A percentile compares a stretch with the other conserved stretches of the same genome.
These are phyloP conservation scores for Agelaius phoeniceus DNA, from an alignment of 2,113 vertebrate genomes.

Conservation along the genomic window DNA sequence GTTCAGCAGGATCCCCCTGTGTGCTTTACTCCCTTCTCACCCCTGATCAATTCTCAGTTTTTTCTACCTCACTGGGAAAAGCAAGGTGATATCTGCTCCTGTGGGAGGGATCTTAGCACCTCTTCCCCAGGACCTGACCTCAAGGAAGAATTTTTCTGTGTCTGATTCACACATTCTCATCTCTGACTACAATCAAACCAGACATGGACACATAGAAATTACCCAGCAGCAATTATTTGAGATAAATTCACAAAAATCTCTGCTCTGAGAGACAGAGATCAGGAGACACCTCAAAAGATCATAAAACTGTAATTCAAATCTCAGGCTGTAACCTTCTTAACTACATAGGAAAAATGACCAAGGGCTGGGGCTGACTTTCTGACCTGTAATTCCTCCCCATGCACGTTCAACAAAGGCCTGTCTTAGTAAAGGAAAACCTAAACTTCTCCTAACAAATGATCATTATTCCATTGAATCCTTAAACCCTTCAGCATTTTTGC, in stretches of 20 bases:
- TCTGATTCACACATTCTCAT: neutral
- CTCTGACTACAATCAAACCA: neutral
- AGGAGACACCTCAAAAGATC: neutral
- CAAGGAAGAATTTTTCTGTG: neutral
- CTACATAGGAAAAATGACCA: neutral
- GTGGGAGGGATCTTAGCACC: neutral
- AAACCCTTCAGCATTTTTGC: neutral
- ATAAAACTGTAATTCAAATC: neutral
- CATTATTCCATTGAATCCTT: neutral
- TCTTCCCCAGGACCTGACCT: neutral
- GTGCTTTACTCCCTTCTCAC: neutral
- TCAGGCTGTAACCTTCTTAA: neutral
- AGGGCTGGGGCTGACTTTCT: neutral
- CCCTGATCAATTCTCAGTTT: neutral
- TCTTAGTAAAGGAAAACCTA: neutral
- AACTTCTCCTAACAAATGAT: neutral
- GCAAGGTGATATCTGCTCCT: neutral
- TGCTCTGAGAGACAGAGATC: neutral
- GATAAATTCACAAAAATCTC: neutral
- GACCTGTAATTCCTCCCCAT: neutral
- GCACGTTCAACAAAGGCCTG: fast-evolving
- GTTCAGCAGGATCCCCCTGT: neutral
- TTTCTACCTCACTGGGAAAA: neutral
- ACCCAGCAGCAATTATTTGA: neutral
- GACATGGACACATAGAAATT: neutral